Percentiles rank a stretch among this genome's conserved stretches.
These are phyloP conservation scores for Melanocharis versteri DNA, from an alignment of 2,113 vertebrate species.

Conservation along the genomic window DNA sequence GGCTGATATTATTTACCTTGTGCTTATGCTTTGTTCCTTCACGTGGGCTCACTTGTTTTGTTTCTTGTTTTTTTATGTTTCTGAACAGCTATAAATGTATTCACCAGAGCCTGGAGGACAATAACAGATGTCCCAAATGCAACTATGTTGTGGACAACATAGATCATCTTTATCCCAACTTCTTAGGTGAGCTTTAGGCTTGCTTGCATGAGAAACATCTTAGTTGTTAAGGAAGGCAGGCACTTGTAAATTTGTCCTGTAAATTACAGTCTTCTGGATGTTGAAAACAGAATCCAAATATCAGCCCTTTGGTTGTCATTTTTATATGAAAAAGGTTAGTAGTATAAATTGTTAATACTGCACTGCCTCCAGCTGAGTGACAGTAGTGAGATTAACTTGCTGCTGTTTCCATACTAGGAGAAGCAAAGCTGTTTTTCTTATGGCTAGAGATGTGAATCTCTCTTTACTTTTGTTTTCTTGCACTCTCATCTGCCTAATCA, in stretches of 20 bases:
- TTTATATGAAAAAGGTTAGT: not conserved
- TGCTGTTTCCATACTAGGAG: not conserved
- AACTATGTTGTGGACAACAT: conserved; percentile 98
- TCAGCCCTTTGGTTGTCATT: not conserved
- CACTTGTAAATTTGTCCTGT: not conserved
- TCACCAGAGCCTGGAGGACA: conserved; percentile 96
- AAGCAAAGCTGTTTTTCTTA: not conserved
- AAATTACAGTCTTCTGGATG: not conserved
- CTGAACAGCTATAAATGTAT: conserved; percentile 92
- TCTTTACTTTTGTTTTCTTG: not conserved
- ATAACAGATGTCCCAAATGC: conserved; percentile 98
- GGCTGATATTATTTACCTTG: not conserved
- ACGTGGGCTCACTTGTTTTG: not conserved
- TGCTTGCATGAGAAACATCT: not conserved
- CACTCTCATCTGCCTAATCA: not conserved
- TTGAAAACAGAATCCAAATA: not conserved
- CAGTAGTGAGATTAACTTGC: not conserved
- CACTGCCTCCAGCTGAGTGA: not conserved
- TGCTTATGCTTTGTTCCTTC: not conserved
- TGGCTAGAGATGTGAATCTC: not conserved
- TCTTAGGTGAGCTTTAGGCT: conserved; percentile 85
- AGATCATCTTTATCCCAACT: conserved; percentile 98
- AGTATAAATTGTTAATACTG: not conserved
- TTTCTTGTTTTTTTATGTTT: not conserved
- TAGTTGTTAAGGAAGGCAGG: not conserved